Evolutionary conservation across 2,797 vertebrate genomes (phyloP), one percentile per base, ranked within the genome.

Genomic region (Dallia pectoralis): DNA sequence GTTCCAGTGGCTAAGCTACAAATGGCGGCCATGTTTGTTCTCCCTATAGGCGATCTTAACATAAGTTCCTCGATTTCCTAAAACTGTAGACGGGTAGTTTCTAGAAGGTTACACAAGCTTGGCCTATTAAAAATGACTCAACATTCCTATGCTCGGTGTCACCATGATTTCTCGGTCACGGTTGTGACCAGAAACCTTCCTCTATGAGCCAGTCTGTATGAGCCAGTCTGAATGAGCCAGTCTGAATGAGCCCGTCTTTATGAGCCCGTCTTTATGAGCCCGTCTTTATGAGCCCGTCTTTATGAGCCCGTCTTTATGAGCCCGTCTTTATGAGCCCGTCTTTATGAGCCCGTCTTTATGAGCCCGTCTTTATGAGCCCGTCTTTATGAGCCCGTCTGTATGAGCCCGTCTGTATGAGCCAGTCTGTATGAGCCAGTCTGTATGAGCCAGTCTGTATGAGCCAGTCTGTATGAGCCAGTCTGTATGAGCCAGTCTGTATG

Each of bases 141-240:
- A 36, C 19, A 36, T 36, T 36, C 8, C 33, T 67, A 47, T 19
- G 22, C n/a, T 67, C 15, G 7, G n/a, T 22, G 65, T 47, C 2
- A 9, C 19, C 36, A 25, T n/a, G 64, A 7, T 32, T 6, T 69
- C 48, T 69, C 27, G 18, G 8, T n/a, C n/a, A n/a, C n/a, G n/a
- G n/a, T n/a, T n/a, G n/a, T n/a, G n/a, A n/a, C n/a, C n/a, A n/a
- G n/a, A n/a, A n/a, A n/a, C n/a, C n/a, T n/a, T n/a, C n/a, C n/a
- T n/a, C n/a, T n/a, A n/a, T n/a, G 61, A 36, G 49, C 27, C 63
- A 73, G 49, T 64, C 67, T 49, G 51, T 69, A 67, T 7, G n/a
- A 27, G 61, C 14, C 51, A n/a, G n/a, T 14, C 61, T 15, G 27
- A n/a, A n/a, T n/a, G 61, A 36, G 49, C 27, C 63, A 73, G 49